A percentile compares a stretch with the other conserved stretches of the same genome.
These are phyloP conservation scores for Mythimna lalbum DNA, from an alignment of 2,888 invertebrate genomes.

Conservation along the genomic window DNA sequence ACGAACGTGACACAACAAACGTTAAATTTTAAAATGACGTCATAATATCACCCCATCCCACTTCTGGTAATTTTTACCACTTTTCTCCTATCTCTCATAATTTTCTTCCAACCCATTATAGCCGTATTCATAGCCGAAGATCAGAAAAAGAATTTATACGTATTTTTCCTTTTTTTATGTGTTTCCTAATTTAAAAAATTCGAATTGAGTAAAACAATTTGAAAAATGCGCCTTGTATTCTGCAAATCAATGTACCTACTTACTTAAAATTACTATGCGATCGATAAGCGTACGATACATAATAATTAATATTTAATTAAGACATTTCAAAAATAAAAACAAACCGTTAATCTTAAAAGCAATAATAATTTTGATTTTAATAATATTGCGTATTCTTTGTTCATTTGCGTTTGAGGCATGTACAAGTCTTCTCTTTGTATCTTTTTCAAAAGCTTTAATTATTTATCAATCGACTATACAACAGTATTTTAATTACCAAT, in stretches of 20 bases:
- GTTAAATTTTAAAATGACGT: constrained; percentile 58
- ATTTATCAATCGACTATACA: constrained; percentile 12
- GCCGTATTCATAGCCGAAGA: constrained; percentile 65
- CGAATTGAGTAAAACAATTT: not conserved
- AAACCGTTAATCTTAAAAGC: not conserved
- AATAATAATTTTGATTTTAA: not conserved
- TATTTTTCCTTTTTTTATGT: not conserved
- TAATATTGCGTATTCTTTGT: not conserved
- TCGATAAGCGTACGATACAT: not conserved
- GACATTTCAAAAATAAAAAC: not conserved
- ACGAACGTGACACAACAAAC: constrained; percentile 62
- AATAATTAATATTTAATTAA: not conserved
- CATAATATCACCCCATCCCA: constrained; percentile 55
- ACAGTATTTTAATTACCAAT: constrained; percentile 15
- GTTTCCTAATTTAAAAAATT: too few species aligned
- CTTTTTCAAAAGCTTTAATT: not conserved
- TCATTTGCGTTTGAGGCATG: not conserved
- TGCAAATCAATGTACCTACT: not conserved
- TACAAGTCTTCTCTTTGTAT: not conserved
- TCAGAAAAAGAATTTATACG: not conserved
- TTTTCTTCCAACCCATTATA: constrained; percentile 64
- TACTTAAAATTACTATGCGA: not conserved
- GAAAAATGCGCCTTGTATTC: not conserved
- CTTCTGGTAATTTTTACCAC: constrained; percentile 64
- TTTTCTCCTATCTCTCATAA: constrained; percentile 62